phyloP scores from a whole-genome alignment of 2,797 vertebrate species.

The Poeciliopsis presidionis region DNA sequence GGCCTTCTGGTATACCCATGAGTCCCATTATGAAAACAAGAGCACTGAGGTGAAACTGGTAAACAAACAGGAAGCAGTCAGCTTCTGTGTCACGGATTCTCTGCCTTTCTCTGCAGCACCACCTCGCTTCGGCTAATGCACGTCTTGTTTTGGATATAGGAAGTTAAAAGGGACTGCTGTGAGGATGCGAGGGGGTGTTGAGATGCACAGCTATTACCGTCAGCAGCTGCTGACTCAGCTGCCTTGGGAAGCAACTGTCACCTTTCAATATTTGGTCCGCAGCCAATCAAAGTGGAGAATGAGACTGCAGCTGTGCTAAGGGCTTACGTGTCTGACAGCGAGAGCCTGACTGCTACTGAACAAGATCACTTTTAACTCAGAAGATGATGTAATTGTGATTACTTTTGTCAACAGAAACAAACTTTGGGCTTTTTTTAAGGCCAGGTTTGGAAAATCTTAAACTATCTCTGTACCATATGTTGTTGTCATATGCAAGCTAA shows the following conservation, averaged over 20 bases:
- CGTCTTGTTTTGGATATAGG: slow-evolving; percentile 26
- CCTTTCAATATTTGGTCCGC: slow-evolving; percentile 30
- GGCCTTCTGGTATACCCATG: slow-evolving; percentile 27
- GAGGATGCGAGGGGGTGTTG: slow-evolving; percentile 45
- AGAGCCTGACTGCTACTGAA: slow-evolving; percentile 4
- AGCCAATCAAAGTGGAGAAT: slow-evolving; percentile 60
- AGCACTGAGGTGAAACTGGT: slow-evolving; percentile 36
- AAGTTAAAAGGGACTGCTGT: slow-evolving; percentile 41
- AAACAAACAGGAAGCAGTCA: slow-evolving; percentile 26
- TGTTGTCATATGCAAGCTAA: not conserved
- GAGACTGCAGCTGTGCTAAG: slow-evolving; percentile 15
- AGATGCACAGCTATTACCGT: slow-evolving; percentile 57
- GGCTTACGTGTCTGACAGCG: slow-evolving; percentile 1
- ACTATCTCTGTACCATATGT: not conserved
- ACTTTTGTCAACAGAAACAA: slow-evolving; percentile 23
- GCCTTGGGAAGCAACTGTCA: slow-evolving; percentile 66
- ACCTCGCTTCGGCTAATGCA: not conserved
- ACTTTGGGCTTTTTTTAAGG: not conserved
- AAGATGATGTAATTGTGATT: slow-evolving; percentile 19
- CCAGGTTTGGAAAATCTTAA: not conserved
- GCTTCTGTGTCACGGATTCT: slow-evolving; percentile 15
- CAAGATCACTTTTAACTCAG: slow-evolving; percentile 15
- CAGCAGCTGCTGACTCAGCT: slow-evolving; percentile 77
- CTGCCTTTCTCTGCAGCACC: not conserved
- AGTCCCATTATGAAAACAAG: slow-evolving; percentile 8